A percentile compares a stretch with the other conserved stretches of the same genome.
phyloP scores from a whole-genome alignment of 2,113 vertebrate species.

The Nanger granti region DNA sequence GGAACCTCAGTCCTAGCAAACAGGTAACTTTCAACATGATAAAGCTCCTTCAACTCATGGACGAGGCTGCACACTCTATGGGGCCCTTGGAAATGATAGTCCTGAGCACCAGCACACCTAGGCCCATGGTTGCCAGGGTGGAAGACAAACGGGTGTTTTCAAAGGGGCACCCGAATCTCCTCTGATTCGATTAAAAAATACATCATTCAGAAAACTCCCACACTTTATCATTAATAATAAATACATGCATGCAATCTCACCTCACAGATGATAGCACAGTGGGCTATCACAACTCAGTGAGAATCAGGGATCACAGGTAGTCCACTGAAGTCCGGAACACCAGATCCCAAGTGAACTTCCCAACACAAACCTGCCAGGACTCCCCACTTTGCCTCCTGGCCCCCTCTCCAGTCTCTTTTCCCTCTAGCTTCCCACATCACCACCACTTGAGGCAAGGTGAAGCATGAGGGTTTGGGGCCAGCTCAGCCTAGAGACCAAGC shows the following conservation, averaged over 20 bases:
- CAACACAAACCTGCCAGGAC: background rate
- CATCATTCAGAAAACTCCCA: background rate
- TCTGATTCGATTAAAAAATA: background rate
- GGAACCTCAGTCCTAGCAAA: background rate
- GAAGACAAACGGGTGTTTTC: background rate
- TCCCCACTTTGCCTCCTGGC: background rate
- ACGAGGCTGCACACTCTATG: background rate
- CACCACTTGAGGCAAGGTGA: background rate
- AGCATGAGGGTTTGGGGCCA: background rate
- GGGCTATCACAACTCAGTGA: background rate
- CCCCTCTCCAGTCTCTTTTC: background rate
- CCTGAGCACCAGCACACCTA: too few relatives aligned
- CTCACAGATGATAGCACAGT: background rate
- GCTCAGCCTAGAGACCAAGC: too few relatives aligned
- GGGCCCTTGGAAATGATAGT: rapidly evolving
- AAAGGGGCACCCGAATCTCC: background rate
- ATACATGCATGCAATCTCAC: background rate
- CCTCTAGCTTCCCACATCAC: too few relatives aligned
- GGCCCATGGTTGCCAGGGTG: background rate
- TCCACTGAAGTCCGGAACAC: background rate
- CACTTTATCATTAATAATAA: background rate
- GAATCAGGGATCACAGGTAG: background rate
- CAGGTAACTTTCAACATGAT: background rate
- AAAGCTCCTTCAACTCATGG: background rate
- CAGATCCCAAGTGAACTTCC: background rate